A percentile compares a stretch with the other conserved stretches of the same genome.
These are phyloP conservation scores for Chrysolina haemoptera DNA, from an alignment of 2,888 invertebrate species.

Conservation along the genomic window DNA sequence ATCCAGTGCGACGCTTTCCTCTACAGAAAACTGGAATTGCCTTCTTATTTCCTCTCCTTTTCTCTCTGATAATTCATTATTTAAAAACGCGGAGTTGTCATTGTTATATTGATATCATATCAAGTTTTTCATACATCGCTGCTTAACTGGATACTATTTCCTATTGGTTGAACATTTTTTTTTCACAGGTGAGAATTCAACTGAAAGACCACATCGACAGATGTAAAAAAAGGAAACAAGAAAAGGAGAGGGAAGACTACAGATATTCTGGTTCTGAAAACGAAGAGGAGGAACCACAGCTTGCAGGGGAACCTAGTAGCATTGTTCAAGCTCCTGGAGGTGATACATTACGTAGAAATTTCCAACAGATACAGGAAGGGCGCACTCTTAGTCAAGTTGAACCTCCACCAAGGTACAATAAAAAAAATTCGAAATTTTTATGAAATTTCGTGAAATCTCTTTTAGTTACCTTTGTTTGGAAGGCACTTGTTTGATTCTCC, in stretches of 20 bases:
- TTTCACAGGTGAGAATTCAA: constrained; percentile 92
- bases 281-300: constrained; percentile 93
- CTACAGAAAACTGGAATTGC: no score
- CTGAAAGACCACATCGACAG: constrained; percentile 99
- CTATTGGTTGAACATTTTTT: neutral
- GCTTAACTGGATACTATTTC: neutral
- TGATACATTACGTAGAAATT: constrained; percentile 96
- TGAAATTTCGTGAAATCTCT: no score
- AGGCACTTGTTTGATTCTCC: no score
- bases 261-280: constrained; percentile 96
- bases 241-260: constrained; percentile 85
- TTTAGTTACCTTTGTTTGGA: no score
- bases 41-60: no score
- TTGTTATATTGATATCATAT: no score
- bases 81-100: no score
- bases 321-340: constrained; percentile 93
- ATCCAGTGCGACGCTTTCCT: no score
- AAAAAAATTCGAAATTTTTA: no score
- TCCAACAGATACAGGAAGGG: constrained; percentile 96
- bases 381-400: constrained; percentile 75
- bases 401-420: constrained; percentile 73
- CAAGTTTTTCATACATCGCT: no score
- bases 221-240: constrained; percentile 95
- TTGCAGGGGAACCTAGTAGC: constrained; percentile 95
- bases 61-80: no score